Percentiles rank a stretch among this genome's conserved stretches.
Evolutionary conservation across 2,888 invertebrate species (phyloP).

Genomic region (Drosophila mimetica): DNA sequence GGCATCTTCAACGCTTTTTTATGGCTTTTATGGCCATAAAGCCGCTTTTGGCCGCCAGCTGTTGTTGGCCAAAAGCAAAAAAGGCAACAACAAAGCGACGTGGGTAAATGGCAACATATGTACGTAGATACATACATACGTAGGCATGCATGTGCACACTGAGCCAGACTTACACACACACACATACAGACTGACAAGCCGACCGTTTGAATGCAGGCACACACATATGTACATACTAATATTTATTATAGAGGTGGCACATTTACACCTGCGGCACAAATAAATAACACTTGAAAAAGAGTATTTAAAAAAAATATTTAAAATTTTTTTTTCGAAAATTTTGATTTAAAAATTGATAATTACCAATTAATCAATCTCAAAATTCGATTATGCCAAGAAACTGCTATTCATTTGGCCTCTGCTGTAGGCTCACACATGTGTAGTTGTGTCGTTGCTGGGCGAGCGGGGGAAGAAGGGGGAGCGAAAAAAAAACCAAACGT

Average conservation of each 20-base stretch:
- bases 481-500: slow-evolving; percentile 57
- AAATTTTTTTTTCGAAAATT: background rate
- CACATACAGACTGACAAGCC: slow-evolving; percentile 26
- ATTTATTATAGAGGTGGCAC: slow-evolving; percentile 34
- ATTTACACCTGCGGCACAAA: slow-evolving; percentile 14
- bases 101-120: slow-evolving; percentile 68
- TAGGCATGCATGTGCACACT: slow-evolving; percentile 1
- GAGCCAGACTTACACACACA: slow-evolving; percentile 11
- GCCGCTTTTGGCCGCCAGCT: slow-evolving; percentile 74
- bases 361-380: no score
- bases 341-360: background rate
- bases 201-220: slow-evolving; percentile 25
- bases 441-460: slow-evolving; percentile 8
- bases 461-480: slow-evolving; percentile 6
- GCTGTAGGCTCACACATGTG: slow-evolving; percentile 7
- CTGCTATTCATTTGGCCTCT: background rate
- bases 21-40: slow-evolving; percentile 77
- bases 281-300: background rate
- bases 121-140: slow-evolving; percentile 47
- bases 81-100: slow-evolving; percentile 32
- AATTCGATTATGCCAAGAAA: background rate
- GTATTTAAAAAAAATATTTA: background rate
- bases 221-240: slow-evolving; percentile 8
- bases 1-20: slow-evolving; percentile 67
- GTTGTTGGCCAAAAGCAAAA: slow-evolving; percentile 50